A percentile compares a stretch with the other conserved stretches of the same genome.
Evolutionary conservation across 2,888 invertebrate genomes (phyloP).

Genomic region (Trissolcus japonicus): DNA sequence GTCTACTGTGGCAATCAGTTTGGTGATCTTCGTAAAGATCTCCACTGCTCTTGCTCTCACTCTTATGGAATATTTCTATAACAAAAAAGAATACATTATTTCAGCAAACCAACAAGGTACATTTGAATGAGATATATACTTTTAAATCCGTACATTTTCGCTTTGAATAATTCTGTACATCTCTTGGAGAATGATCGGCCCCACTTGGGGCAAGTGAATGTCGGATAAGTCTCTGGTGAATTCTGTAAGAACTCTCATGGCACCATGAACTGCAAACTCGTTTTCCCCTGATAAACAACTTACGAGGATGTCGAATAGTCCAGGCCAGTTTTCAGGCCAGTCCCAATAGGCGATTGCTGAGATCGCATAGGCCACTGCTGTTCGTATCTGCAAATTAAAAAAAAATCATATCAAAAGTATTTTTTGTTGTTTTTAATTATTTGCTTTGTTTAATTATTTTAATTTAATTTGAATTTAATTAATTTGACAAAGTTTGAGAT

Average conservation of each 20-base stretch:
- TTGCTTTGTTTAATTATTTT: neutral
- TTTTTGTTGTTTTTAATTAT: neutral
- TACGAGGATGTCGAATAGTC: constrained; percentile 82
- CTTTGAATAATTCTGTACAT: constrained; percentile 83
- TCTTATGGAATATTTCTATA: constrained; percentile 78
- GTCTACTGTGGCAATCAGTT: constrained; percentile 78
- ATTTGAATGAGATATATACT: neutral
- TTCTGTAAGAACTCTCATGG: constrained; percentile 84
- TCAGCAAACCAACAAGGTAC: neutral
- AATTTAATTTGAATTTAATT: neutral
- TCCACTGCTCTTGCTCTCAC: constrained; percentile 82
- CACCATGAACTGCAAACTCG: constrained; percentile 81
- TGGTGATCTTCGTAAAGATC: constrained; percentile 81
- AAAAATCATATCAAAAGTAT: constrained; percentile 7
- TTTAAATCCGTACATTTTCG: constrained; percentile 75
- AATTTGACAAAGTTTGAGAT: neutral
- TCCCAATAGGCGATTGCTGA: constrained; percentile 85
- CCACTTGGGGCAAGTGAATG: constrained; percentile 81
- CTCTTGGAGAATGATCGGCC: constrained; percentile 83
- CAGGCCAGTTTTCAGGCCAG: constrained; percentile 85
- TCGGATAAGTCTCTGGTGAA: constrained; percentile 82
- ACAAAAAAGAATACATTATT: neutral
- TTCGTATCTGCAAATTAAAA: constrained; percentile 76
- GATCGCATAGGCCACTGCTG: constrained; percentile 83
- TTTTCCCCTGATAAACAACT: constrained; percentile 80